A percentile compares a stretch with the other conserved stretches of the same genome.
Evolutionary conservation across 1,140 invertebrate species (phyloP).

Genomic region (Nylanderia fulva): DNA sequence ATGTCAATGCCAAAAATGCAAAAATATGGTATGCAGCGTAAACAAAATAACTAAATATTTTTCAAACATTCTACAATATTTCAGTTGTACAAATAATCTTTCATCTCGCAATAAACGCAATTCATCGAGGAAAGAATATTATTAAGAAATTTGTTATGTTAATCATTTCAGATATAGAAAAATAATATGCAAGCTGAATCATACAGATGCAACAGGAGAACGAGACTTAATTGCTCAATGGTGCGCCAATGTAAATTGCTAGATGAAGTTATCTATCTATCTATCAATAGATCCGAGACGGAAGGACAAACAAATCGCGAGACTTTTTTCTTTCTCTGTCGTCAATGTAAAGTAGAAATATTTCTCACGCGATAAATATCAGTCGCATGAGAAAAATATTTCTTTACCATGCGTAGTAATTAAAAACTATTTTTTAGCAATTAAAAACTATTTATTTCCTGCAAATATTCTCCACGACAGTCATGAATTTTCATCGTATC

Average conservation of each 20-base stretch:
- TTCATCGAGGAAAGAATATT: background rate
- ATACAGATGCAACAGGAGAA: background rate
- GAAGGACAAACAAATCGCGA: slow-evolving; percentile 9
- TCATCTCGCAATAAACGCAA: background rate
- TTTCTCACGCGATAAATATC: background rate
- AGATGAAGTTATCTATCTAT: slow-evolving; percentile 48
- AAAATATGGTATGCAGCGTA: background rate
- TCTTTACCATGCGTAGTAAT: background rate
- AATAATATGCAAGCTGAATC: background rate
- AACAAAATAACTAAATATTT: slow-evolving; percentile 30
- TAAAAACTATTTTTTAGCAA: too few relatives aligned
- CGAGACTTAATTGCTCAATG: slow-evolving; percentile 56
- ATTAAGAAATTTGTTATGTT: background rate
- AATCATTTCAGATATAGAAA: background rate
- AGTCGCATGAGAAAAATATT: background rate
- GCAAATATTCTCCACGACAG: background rate
- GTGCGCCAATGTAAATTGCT: slow-evolving; percentile 43
- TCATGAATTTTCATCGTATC: background rate
- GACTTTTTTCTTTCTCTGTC: slow-evolving; percentile 27
- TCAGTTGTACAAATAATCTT: background rate
- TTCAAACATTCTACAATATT: background rate
- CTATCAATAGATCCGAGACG: slow-evolving; percentile 29
- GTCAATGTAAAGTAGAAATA: background rate
- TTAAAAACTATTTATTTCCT: slow-evolving; percentile 11
- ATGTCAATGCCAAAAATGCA: slow-evolving; percentile 28